phyloP scores from a whole-genome alignment of 2,888 invertebrate genomes.

The Exephanes ischioxanthus region DNA sequence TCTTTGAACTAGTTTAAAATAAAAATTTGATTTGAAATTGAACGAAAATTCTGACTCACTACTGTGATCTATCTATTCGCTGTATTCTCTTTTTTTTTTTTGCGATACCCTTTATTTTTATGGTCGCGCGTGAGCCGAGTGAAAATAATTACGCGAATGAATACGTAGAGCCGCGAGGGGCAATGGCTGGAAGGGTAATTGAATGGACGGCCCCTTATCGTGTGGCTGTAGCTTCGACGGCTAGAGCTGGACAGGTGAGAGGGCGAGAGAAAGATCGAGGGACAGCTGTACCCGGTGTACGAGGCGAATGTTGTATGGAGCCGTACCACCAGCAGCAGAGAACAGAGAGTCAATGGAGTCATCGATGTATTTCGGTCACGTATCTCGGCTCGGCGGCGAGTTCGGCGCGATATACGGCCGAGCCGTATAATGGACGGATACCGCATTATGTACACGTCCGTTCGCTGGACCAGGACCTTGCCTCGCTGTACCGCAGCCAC shows the following conservation, averaged over 20 bases:
- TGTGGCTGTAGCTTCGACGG: conserved; percentile 17
- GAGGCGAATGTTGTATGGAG: not conserved
- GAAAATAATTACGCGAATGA: conserved; percentile 62
- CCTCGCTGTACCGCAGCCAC: conserved; percentile 14
- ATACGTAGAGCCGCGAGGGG: conserved; percentile 35
- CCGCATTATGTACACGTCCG: conserved; percentile 57
- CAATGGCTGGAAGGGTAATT: conserved; percentile 23
- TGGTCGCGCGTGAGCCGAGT: not conserved
- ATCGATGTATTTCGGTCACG: conserved; percentile 69
- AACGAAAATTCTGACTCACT: too few relatives aligned
- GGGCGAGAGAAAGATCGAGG: conserved; percentile 1
- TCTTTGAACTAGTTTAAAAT: too few relatives aligned
- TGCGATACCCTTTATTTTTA: not conserved
- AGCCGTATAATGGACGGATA: conserved; percentile 55
- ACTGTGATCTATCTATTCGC: too few relatives aligned
- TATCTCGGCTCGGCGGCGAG: conserved; percentile 52
- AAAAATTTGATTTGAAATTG: too few relatives aligned
- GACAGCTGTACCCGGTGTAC: conserved; percentile 14
- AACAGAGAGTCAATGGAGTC: conserved; percentile 63
- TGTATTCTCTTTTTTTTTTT: not conserved
- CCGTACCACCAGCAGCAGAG: conserved; percentile 30
- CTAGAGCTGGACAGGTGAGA: not conserved
- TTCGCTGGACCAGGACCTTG: conserved; percentile 25
- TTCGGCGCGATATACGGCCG: conserved; percentile 43
- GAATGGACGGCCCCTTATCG: conserved; percentile 30